Base-by-base conservation (phyloP, 2,797 vertebrate species). In the Cuniculus paca region DNA sequence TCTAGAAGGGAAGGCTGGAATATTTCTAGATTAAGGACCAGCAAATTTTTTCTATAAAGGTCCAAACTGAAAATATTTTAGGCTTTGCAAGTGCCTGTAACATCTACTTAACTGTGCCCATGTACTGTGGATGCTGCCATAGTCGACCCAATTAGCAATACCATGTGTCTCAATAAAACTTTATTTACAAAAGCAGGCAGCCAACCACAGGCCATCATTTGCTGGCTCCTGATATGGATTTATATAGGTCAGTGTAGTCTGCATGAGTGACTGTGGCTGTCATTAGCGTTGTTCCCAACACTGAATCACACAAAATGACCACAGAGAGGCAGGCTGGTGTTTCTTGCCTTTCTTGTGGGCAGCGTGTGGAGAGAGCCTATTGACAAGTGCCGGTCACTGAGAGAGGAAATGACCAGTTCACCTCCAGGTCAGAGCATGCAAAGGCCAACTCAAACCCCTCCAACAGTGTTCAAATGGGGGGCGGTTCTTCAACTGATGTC, bases 111-210 rank as follows among this genome's bases (percentile, higher is more conserved):
- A 6, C 88, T 75, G 31, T 70, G 34, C 31, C 24, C 0, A 1
- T 7, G 16, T 7, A 24, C 39, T 19, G 0, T 26, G 60, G 45
- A 22, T 3, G 3, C 36, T 34, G 81, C 20, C 26, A 0, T 24
- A 70, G 61, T 28, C 1, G 2, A n/a, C 34, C 22, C 22, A 58
- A 65, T 5, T 24, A 52, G 14, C 36, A 36, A n/a, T 6, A 7
- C 34, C 63, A 8, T 65, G 14, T 7, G 26, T 68, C 39, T 77
- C 56, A 45, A 22, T 24, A 61, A 61, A 65, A 74, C 61, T 56
- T 94, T 42, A 83, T 48, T 79, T 68, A n/a, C 42, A 63, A 52
- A 72, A 68, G 24, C 34, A 63, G 36, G 22, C 22, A 3, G 36
- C 63, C 54, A 17, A 17, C 75, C 45, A 10, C n/a, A 74, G 58